Percentiles rank a stretch among this genome's conserved stretches.
Conservation (phyloP, 2,113 vertebrate genomes). For the Malurus elegans region DNA sequence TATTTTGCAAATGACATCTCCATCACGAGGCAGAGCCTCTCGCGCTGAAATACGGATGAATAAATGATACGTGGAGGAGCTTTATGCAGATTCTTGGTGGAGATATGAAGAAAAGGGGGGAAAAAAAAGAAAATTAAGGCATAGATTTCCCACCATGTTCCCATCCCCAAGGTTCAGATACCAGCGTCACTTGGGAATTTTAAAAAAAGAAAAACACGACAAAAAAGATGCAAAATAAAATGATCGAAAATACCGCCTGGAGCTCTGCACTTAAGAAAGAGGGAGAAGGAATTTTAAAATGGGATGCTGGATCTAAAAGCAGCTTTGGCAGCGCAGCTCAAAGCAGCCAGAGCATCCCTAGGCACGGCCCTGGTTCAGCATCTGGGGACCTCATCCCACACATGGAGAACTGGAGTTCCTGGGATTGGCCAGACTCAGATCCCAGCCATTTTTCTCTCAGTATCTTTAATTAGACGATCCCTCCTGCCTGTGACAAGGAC, state of each 20-base stretch:
- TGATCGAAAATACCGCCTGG: accelerated
- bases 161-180: not conserved
- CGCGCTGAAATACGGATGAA: not conserved
- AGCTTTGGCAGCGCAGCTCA: not conserved
- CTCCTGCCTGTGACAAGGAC: not conserved
- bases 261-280: not conserved
- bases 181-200: not conserved
- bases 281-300: not conserved
- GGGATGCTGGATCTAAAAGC: not conserved
- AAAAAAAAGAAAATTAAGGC: not conserved
- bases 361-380: accelerated
- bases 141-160: not conserved
- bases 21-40: not conserved
- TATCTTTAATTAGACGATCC: not conserved
- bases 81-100: not conserved
- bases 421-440: accelerated
- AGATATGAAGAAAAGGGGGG: not conserved
- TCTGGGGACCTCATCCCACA: not conserved
- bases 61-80: slow-evolving; percentile 41
- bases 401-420: accelerated
- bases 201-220: not conserved
- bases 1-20: slow-evolving; percentile 67
- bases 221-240: not conserved
- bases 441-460: not conserved
- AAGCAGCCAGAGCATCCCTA: not conserved